Conservation (phyloP, 2,113 vertebrate genomes). For the Lucifuga dentata region DNA sequence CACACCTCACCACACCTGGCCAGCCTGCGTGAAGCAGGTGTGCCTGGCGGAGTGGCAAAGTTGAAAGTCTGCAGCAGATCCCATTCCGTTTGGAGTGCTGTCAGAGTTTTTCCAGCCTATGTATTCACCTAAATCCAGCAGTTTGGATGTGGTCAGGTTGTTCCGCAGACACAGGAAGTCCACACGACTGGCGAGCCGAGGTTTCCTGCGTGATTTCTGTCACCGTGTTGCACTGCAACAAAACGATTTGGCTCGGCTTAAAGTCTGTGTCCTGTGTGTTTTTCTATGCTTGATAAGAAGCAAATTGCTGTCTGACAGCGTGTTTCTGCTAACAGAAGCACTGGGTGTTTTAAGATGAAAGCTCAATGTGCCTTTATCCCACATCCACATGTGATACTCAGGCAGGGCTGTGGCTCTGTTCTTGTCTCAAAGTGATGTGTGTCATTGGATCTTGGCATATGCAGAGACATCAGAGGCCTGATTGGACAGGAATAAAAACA, state of each 20-base stretch:
- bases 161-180: conserved; percentile 40
- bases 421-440: conserved; percentile 74
- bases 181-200: conserved; percentile 53
- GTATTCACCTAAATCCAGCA: too few relatives aligned
- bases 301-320: conserved; percentile 65
- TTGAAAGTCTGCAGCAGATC: too few relatives aligned
- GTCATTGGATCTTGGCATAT: conserved; percentile 79
- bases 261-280: conserved; percentile 62
- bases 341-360: conserved; percentile 79
- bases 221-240: conserved; percentile 51
- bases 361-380: conserved; percentile 64
- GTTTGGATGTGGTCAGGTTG: conserved; percentile 30
- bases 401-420: conserved; percentile 66
- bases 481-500: conserved; percentile 61
- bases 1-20: too few relatives aligned
- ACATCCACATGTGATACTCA: conserved; percentile 75
- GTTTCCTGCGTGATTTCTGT: conserved; percentile 53
- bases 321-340: conserved; percentile 62
- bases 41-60: too few relatives aligned
- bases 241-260: conserved; percentile 68
- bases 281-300: conserved; percentile 52
- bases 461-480: conserved; percentile 72
- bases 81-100: too few relatives aligned
- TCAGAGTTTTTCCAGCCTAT: too few relatives aligned
- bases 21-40: too few relatives aligned